These are phyloP conservation scores for human (Homo sapiens) DNA, from an alignment of 2,113 vertebrate species.

Conservation along the genomic window GRCh38 chr1:38285501-38286000, in stretches of 20 bases:
- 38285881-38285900: constrained; percentile 84
- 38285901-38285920: neutral
- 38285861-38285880: constrained; percentile 84
- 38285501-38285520: neutral
- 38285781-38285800: constrained; percentile 66
- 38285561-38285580: neutral
- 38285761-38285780: neutral
- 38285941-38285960: constrained; percentile 84
- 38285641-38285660: neutral
- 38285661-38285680: neutral
- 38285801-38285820: constrained; percentile 65
- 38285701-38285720: neutral
- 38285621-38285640: neutral
- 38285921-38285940: constrained; percentile 53
- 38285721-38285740: neutral
- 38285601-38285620: neutral
- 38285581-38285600: neutral
- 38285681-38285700: neutral
- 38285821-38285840: constrained; percentile 90
- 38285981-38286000: constrained; percentile 81
- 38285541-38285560: neutral
- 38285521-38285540: neutral
- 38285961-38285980: constrained; percentile 84
- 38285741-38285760: constrained; percentile 9
- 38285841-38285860: constrained; percentile 89